These are phyloP conservation scores for Sminthurides aquaticus DNA, from an alignment of 2,888 invertebrate species.

Conservation along the genomic window DNA sequence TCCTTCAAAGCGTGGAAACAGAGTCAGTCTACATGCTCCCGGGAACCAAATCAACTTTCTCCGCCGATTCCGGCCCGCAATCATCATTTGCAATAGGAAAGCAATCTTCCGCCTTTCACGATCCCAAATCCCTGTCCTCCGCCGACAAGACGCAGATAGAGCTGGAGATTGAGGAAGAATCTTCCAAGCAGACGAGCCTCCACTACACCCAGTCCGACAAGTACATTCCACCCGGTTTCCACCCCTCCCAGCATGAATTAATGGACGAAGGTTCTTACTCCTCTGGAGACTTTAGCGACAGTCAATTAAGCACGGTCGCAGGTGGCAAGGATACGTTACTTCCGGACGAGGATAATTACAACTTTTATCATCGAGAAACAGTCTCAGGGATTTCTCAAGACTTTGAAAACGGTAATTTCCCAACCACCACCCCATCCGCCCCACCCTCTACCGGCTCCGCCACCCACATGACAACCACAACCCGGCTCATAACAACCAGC, in stretches of 20 bases:
- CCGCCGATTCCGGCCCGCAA: background rate
- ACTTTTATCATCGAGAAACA: background rate
- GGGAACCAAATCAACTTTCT: background rate
- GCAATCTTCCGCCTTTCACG: background rate
- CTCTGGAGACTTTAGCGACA: slow-evolving; percentile 36
- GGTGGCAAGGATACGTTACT: slow-evolving; percentile 8
- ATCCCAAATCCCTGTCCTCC: background rate
- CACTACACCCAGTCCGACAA: background rate
- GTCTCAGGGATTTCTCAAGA: slow-evolving; percentile 14
- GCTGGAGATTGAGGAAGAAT: background rate
- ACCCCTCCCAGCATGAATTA: slow-evolving; percentile 29
- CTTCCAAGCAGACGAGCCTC: no score
- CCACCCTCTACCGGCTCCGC: slow-evolving; percentile 15
- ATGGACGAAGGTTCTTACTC: slow-evolving; percentile 31
- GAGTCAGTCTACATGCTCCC: background rate
- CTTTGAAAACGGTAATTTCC: slow-evolving; percentile 32
- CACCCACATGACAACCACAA: slow-evolving; percentile 7
- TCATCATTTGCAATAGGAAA: background rate
- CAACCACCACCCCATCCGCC: slow-evolving; percentile 17
- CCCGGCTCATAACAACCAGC: slow-evolving; percentile 18
- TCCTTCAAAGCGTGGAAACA: background rate
- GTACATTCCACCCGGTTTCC: background rate
- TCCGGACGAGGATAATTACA: slow-evolving; percentile 3
- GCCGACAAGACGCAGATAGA: background rate
- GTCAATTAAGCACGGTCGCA: slow-evolving; percentile 28